phyloP scores from a whole-genome alignment of 2,113 vertebrate species.

The Isichthys henryi region DNA sequence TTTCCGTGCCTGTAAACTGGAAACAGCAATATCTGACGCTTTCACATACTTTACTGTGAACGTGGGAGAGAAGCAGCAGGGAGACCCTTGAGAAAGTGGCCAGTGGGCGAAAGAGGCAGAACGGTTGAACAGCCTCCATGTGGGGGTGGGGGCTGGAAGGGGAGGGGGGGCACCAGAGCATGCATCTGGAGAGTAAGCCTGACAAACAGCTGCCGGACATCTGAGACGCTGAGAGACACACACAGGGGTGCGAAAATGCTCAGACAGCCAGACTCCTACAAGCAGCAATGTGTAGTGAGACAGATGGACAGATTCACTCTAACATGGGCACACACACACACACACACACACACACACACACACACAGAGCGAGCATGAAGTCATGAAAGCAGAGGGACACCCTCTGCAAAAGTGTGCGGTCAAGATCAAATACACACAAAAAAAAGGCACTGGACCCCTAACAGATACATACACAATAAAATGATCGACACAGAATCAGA shows the following conservation, averaged over 20 bases:
- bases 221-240: background rate
- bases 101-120: background rate
- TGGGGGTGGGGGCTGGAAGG: background rate
- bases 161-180: background rate
- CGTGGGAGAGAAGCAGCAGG: background rate
- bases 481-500: background rate
- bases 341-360: background rate
- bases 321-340: background rate
- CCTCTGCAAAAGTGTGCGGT: background rate
- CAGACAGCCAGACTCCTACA: background rate
- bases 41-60: background rate
- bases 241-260: background rate
- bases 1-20: background rate
- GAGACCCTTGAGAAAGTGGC: background rate
- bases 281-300: background rate
- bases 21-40: background rate
- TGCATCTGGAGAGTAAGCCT: background rate
- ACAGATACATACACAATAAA: background rate
- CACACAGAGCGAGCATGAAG: background rate
- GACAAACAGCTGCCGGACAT: background rate
- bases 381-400: background rate
- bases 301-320: background rate
- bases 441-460: background rate
- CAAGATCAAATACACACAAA: background rate
- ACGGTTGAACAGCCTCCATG: background rate